Base-by-base conservation (phyloP, 1,140 invertebrate species). In the Cepaea nemoralis region DNA sequence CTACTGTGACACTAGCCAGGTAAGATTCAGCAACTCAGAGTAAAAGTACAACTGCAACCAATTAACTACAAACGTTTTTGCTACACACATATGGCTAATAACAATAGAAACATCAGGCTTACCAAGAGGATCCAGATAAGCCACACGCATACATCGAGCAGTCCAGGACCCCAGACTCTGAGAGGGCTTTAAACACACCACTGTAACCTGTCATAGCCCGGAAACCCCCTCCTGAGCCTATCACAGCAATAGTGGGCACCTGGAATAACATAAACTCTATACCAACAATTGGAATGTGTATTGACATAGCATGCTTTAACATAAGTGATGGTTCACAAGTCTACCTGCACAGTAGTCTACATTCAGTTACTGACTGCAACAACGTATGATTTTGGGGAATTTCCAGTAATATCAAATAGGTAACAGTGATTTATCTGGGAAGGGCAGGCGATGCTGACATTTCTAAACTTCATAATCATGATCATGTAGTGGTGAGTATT, bases 191-290 rank as follows among this genome's bases (percentile, higher is more conserved):
- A 50, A 92, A 85, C 10, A 90, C 92, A 6, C 92, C 92, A 86
- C 91, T 91, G 33, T 92, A 86, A 19, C 87, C 91, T 42, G 90
- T 91, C 91, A 93, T 92, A 27, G 92, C 92, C 16, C 92, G 89
- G 86, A 93, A 93, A 10, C 92, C 92, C 8, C 92, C 92, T 24
- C 92, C 92, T 22, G 92, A 93, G 0, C 92, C 92, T n/a, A 93
- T 89, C 33, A 93, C 85, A 16, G 88, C 92, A 27, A 93, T 88
- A 14, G 88, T 89, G 5, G 92, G 92, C 3, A 91, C 89, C 92
- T 92, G 82, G 1, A 55, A 40, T 40, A 74, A 40, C n/a, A n/a
- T 22, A 14, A 69, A 69, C 16, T 69, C 16, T 14, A 69, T 69
- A 31, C 12, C 14, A 14, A 69, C 12, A 69, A 14, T 22, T 22